phyloP scores from a whole-genome alignment of 2,888 invertebrate genomes.

The Macrophya alboannulata region DNA sequence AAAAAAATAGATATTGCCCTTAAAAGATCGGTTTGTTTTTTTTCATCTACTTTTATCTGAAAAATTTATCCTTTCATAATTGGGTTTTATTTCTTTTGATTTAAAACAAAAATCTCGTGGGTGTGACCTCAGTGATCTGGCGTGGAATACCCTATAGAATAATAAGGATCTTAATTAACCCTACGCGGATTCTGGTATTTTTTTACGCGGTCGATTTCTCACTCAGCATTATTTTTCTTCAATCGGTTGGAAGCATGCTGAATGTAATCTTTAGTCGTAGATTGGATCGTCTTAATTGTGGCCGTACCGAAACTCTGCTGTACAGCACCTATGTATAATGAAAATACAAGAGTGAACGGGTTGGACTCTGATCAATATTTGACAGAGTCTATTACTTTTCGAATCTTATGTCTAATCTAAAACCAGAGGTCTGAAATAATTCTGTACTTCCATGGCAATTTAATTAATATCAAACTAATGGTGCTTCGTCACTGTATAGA shows the following conservation, averaged over 20 bases:
- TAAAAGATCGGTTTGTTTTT: not conserved
- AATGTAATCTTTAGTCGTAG: slow-evolving; percentile 25
- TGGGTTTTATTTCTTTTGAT: not conserved
- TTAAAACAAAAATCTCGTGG: not conserved
- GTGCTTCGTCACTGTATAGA: slow-evolving; percentile 1
- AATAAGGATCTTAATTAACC: slow-evolving; percentile 15
- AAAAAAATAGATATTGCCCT: slow-evolving; percentile 1
- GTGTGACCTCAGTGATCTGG: slow-evolving; percentile 4
- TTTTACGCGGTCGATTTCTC: not conserved
- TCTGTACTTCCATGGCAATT: not conserved
- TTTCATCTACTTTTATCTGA: not conserved
- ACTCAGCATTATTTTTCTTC: not conserved
- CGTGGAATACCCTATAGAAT: slow-evolving; percentile 2
- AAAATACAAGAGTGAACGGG: slow-evolving; percentile 30
- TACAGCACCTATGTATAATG: slow-evolving; percentile 5
- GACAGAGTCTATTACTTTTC: not conserved
- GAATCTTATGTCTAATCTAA: not conserved
- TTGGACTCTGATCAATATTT: slow-evolving; percentile 5
- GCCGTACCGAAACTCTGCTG: slow-evolving; percentile 36
- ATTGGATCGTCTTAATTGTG: slow-evolving; percentile 25
- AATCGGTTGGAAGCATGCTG: slow-evolving; percentile 36
- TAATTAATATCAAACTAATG: slow-evolving; percentile 28
- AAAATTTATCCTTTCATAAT: not conserved
- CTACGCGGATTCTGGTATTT: not conserved
- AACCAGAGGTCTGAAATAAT: not conserved